Percentiles rank a stretch among this genome's conserved stretches.
phyloP scores from a whole-genome alignment of 2,888 invertebrate genomes.

The Lepidonotus clava region DNA sequence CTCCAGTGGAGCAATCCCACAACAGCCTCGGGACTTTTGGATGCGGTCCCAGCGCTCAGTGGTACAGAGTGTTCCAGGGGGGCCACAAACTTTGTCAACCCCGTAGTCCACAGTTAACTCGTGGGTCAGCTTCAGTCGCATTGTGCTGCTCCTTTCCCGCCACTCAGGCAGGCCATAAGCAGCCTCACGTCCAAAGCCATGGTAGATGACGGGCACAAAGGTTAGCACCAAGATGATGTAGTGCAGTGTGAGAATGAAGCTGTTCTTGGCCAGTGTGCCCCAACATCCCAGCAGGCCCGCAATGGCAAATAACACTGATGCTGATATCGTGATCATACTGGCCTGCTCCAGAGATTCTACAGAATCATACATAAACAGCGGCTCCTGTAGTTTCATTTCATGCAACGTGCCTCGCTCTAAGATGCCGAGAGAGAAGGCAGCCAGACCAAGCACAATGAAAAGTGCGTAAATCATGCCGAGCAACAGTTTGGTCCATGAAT shows the following conservation, averaged over 20 bases:
- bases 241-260: background rate
- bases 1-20: background rate
- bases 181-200: slow-evolving; percentile 21
- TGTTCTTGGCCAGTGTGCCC: background rate
- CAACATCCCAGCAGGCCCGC: background rate
- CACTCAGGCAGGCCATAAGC: background rate
- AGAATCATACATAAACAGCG: background rate
- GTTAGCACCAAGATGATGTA: background rate
- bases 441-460: background rate
- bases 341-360: background rate
- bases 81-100: background rate
- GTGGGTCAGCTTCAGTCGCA: background rate
- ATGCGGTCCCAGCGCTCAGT: background rate
- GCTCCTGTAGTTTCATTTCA: background rate
- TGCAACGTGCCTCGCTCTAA: background rate
- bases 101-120: background rate
- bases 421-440: background rate
- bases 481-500: background rate
- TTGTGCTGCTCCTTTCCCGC: background rate
- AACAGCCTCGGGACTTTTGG: background rate
- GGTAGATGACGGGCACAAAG: background rate
- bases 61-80: background rate
- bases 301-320: background rate
- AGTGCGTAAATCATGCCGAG: background rate
- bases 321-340: background rate